phyloP scores from a whole-genome alignment of 64 coral and sea anemone species.

The Actinia tenebrosa region DNA sequence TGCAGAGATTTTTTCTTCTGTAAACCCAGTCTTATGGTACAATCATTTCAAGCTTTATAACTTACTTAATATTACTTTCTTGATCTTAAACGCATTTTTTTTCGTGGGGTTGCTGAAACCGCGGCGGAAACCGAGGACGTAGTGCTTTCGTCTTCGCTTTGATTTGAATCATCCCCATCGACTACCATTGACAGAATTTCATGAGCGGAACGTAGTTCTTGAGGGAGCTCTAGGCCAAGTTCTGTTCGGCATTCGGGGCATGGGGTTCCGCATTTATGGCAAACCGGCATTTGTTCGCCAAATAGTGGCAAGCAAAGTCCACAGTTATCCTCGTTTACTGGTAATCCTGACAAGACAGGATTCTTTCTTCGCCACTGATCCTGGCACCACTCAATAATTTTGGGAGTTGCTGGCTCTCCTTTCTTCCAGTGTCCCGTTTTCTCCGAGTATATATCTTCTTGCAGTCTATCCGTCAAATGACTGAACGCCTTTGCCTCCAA shows the following conservation, averaged over 20 bases:
- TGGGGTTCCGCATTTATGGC: conserved; percentile 12
- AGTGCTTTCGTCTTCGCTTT: not conserved
- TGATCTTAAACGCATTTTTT: not conserved
- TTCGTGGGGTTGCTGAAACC: not conserved
- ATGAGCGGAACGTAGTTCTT: not conserved
- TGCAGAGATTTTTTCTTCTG: not conserved
- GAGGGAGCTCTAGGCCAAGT: not conserved
- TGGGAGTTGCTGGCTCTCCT: not conserved
- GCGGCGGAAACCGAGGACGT: not conserved
- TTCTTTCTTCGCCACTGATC: conserved; percentile 35
- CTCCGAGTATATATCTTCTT: not conserved
- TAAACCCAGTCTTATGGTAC: not conserved
- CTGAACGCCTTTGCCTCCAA: conserved; percentile 14
- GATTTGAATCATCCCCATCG: not conserved
- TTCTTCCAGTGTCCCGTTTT: conserved; percentile 17
- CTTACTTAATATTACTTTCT: not conserved
- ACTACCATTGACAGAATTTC: not conserved
- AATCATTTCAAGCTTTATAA: not conserved
- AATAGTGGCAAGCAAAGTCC: not conserved
- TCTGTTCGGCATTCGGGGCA: conserved; percentile 14
- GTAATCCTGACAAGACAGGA: not conserved
- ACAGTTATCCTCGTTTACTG: not conserved
- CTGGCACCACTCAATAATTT: conserved; percentile 34
- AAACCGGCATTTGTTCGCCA: conserved; percentile 5
- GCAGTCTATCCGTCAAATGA: conserved; percentile 11